Percentiles rank a stretch among this genome's conserved stretches.
These are phyloP conservation scores for Escarpia spicata DNA, from an alignment of 2,888 invertebrate genomes.

Conservation along the genomic window DNA sequence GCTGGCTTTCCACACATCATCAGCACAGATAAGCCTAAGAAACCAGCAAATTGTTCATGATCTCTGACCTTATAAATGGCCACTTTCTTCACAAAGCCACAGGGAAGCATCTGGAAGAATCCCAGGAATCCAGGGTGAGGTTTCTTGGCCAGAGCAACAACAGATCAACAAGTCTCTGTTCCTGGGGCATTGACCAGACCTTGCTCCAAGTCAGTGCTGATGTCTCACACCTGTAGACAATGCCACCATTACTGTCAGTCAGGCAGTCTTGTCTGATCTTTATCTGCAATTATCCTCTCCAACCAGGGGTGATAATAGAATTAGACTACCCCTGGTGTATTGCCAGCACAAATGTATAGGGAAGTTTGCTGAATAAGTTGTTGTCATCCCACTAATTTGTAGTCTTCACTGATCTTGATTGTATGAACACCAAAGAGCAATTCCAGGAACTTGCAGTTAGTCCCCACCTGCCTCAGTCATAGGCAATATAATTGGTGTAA, in stretches of 20 bases:
- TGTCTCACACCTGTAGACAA: background rate
- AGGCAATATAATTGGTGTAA: no score
- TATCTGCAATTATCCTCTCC: no score
- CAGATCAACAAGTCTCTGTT: background rate
- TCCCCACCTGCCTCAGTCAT: no score
- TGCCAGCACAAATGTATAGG: no score
- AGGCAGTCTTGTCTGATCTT: no score
- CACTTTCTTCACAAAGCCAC: background rate
- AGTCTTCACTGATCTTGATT: no score
- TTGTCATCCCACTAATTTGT: no score
- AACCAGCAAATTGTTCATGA: background rate
- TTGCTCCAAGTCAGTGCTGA: background rate
- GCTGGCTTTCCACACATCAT: background rate
- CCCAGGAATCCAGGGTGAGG: background rate
- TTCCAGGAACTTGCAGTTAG: no score
- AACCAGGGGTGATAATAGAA: no score
- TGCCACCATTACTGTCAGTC: background rate
- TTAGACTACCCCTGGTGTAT: no score
- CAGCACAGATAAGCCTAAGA: background rate
- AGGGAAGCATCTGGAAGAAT: background rate
- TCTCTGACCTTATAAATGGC: background rate
- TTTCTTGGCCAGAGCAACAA: background rate
- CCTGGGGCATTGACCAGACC: slow-evolving; percentile 8
- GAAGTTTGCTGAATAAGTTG: no score
- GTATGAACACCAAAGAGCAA: no score